A percentile compares a stretch with the other conserved stretches of the same genome.
phyloP scores from a whole-genome alignment of 1,140 invertebrate species.

The Drosophila prosaltans region DNA sequence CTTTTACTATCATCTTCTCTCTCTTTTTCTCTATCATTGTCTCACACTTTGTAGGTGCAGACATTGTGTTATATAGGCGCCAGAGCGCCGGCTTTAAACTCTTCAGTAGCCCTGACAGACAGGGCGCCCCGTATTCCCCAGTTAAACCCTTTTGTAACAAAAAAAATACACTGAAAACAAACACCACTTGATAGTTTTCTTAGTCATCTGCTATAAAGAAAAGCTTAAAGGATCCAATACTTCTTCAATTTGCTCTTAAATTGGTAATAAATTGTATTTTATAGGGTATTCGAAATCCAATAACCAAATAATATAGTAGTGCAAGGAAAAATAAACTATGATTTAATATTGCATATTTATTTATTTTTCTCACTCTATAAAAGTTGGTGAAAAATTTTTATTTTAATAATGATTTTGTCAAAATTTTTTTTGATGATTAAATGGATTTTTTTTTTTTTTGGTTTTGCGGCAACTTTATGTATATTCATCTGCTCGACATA shows the following conservation, averaged over 20 bases:
- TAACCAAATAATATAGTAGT: too few species aligned
- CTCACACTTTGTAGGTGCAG: conserved; percentile 5
- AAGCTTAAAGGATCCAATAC: too few species aligned
- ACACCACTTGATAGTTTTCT: too few species aligned
- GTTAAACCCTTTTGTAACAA: not conserved
- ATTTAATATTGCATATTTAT: not conserved
- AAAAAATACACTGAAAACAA: conserved; percentile 17
- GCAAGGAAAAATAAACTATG: not conserved
- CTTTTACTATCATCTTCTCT: not conserved
- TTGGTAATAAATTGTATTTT: too few species aligned
- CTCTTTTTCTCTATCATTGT: conserved; percentile 7
- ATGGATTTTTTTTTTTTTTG: conserved; percentile 5
- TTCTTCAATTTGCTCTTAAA: too few species aligned
- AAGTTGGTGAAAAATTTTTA: not conserved
- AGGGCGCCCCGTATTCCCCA: conserved; percentile 8
- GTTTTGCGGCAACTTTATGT: not conserved
- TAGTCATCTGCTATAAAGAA: too few species aligned
- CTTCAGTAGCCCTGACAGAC: conserved; percentile 64
- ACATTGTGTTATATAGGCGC: conserved; percentile 12
- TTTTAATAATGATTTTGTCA: not conserved
- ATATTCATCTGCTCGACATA: conserved; percentile 41
- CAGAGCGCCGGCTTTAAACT: conserved; percentile 2
- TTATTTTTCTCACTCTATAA: too few species aligned
- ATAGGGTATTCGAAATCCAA: too few species aligned
- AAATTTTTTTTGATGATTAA: not conserved